Evolutionary conservation across 2,888 invertebrate species (phyloP).

Genomic region (Caradrina kadenii): DNA sequence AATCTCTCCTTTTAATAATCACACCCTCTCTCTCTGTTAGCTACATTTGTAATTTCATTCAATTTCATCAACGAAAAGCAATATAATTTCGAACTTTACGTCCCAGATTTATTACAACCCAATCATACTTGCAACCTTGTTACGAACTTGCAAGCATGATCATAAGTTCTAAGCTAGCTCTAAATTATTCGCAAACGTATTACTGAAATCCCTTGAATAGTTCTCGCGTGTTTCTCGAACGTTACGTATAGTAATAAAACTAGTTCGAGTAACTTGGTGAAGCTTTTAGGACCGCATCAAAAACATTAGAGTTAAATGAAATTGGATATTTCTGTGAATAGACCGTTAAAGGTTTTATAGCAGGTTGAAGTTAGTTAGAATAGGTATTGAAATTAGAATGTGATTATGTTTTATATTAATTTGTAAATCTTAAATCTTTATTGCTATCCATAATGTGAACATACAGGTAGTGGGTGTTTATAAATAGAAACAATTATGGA

Average conservation of each 20-base stretch:
- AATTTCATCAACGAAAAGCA: slow-evolving; percentile 19
- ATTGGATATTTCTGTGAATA: slow-evolving; percentile 41
- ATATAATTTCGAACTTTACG: slow-evolving; percentile 25
- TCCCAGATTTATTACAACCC: slow-evolving; percentile 25
- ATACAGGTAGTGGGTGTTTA: too few relatives aligned
- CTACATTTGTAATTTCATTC: background rate
- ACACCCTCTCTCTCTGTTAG: background rate
- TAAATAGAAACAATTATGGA: too few relatives aligned
- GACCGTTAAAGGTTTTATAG: slow-evolving; percentile 7
- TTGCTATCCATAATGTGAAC: too few relatives aligned
- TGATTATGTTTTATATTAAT: background rate
- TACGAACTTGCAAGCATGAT: slow-evolving; percentile 27
- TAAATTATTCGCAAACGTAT: slow-evolving; percentile 40
- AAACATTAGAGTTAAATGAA: slow-evolving; percentile 50
- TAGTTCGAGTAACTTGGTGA: slow-evolving; percentile 48
- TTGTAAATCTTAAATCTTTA: background rate
- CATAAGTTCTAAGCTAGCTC: slow-evolving; percentile 37
- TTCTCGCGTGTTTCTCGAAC: slow-evolving; percentile 55
- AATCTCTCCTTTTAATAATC: background rate
- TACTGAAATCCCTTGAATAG: slow-evolving; percentile 43
- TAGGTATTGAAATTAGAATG: slow-evolving; percentile 1
- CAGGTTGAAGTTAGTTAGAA: background rate
- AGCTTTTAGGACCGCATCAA: slow-evolving; percentile 48
- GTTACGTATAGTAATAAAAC: slow-evolving; percentile 57
- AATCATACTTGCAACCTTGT: slow-evolving; percentile 34